Percentiles rank a stretch among this genome's conserved stretches.
Conservation (phyloP, 2,888 invertebrate species). For the Plagodis pulveraria region DNA sequence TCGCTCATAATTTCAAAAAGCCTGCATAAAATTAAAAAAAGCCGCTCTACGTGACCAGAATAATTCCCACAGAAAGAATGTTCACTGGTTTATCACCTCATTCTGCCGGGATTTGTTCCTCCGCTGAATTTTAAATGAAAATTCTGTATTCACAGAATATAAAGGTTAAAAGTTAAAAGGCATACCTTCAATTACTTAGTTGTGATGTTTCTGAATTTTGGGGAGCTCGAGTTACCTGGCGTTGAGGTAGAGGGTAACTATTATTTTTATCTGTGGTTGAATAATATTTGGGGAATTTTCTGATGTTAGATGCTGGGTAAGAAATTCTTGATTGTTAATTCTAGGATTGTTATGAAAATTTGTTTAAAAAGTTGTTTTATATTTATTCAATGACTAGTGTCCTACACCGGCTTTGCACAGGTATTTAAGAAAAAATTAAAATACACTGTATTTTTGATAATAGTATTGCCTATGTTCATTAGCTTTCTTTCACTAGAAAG, state of each 20-base stretch:
- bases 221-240: slow-evolving; percentile 11
- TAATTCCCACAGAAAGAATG: slow-evolving; percentile 16
- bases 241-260: neutral
- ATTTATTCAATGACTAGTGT: too few relatives aligned
- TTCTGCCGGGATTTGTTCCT: slow-evolving; percentile 44
- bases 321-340: neutral
- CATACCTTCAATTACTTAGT: slow-evolving; percentile 19
- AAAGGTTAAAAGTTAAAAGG: slow-evolving; percentile 35
- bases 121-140: slow-evolving; percentile 53
- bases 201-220: slow-evolving; percentile 22
- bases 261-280: neutral
- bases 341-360: too few relatives aligned
- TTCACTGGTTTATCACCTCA: slow-evolving; percentile 37
- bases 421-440: too few relatives aligned
- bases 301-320: neutral
- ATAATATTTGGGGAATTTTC: neutral
- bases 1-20: slow-evolving; percentile 38
- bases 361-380: too few relatives aligned
- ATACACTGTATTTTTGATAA: too few relatives aligned
- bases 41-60: slow-evolving; percentile 18
- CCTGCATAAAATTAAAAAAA: slow-evolving; percentile 35
- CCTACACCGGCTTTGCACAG: too few relatives aligned
- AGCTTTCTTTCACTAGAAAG: too few relatives aligned
- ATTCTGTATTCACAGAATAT: slow-evolving; percentile 43
- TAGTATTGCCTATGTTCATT: too few relatives aligned